phyloP scores from a whole-genome alignment of 2,113 vertebrate genomes.

The Channa argus region DNA sequence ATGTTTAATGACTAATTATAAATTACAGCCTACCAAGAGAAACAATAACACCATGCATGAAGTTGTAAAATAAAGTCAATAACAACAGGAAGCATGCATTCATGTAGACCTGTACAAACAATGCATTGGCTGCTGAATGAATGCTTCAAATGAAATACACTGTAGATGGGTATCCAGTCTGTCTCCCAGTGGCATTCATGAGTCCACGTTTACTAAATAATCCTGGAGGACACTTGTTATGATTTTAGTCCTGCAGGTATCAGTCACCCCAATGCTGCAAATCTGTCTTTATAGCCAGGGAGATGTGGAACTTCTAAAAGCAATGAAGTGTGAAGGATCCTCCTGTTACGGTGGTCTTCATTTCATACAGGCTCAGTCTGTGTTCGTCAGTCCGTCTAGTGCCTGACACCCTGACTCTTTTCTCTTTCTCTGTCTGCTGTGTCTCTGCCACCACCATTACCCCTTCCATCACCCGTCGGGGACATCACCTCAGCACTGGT shows the following conservation, averaged over 20 bases:
- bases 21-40: constrained; percentile 13
- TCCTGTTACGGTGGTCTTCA: constrained; percentile 57
- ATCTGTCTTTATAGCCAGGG: constrained; percentile 60
- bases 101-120: constrained; percentile 24
- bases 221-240: constrained; percentile 40
- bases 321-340: constrained; percentile 69
- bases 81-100: constrained; percentile 38
- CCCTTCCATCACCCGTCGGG: constrained; percentile 49
- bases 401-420: constrained; percentile 56
- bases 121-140: constrained; percentile 28
- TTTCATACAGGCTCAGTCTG: constrained; percentile 64
- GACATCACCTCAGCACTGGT: constrained; percentile 64
- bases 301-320: constrained; percentile 65
- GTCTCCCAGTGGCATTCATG: constrained; percentile 19
- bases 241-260: constrained; percentile 43
- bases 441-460: constrained; percentile 38
- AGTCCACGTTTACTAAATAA: constrained; percentile 48
- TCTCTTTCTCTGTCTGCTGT: constrained; percentile 57
- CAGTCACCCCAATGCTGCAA: constrained; percentile 61
- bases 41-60: constrained; percentile 13
- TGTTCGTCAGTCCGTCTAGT: constrained; percentile 55
- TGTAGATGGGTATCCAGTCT: constrained; percentile 24
- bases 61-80: not conserved
- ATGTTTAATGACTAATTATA: constrained; percentile 33
- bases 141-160: constrained; percentile 34